These are phyloP conservation scores for Coronaproctus castanopsis DNA, from an alignment of 2,888 invertebrate species.

Conservation along the genomic window DNA sequence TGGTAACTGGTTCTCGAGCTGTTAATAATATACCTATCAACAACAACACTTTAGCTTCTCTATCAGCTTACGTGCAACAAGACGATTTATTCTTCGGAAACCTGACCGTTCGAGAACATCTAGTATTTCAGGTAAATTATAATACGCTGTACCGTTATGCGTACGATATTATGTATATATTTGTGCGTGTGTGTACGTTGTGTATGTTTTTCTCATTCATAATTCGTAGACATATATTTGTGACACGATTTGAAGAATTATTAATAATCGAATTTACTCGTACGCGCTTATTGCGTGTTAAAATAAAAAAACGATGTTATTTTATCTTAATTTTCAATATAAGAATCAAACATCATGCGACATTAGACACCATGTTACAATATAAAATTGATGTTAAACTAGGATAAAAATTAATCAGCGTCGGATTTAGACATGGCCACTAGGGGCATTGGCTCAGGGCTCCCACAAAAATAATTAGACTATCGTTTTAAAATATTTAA, in stretches of 20 bases:
- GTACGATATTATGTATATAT: background rate
- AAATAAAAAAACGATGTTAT: no score
- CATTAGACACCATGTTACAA: no score
- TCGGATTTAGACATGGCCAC: no score
- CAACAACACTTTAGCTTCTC: conserved; percentile 46
- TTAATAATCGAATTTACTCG: no score
- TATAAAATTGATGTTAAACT: no score
- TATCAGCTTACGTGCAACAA: conserved; percentile 83
- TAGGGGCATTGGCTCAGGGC: no score
- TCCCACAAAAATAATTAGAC: no score
- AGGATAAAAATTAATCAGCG: no score
- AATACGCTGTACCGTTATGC: background rate
- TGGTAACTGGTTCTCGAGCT: conserved; percentile 36
- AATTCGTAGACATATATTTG: background rate
- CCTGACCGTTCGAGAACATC: conserved; percentile 70
- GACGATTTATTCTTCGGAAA: conserved; percentile 82
- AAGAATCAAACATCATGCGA: no score
- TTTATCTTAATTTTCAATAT: no score
- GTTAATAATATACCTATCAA: conserved; percentile 59
- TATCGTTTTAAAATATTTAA: no score
- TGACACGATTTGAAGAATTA: background rate
- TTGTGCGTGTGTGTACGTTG: background rate
- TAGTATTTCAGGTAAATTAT: conserved; percentile 55
- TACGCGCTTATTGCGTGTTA: no score
- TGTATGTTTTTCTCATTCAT: background rate